These are phyloP conservation scores for Muntiacus reevesi DNA, from an alignment of 2,113 vertebrate species.

Conservation along the genomic window DNA sequence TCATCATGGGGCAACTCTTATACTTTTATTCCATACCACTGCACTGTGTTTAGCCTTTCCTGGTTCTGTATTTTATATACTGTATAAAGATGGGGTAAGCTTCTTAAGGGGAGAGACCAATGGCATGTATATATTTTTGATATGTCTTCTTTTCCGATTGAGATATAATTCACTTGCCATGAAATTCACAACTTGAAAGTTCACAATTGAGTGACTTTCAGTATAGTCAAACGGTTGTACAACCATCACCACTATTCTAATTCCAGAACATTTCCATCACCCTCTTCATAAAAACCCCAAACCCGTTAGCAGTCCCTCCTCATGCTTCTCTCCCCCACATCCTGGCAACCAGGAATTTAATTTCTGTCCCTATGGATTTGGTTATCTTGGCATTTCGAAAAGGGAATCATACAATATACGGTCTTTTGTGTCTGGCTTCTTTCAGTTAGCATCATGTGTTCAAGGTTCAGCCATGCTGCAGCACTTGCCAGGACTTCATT, in stretches of 20 bases:
- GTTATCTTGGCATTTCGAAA: background rate
- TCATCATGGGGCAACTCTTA: background rate
- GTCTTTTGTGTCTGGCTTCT: background rate
- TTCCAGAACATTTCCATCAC: background rate
- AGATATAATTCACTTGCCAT: background rate
- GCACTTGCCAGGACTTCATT: background rate
- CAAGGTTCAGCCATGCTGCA: background rate
- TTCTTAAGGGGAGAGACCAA: background rate
- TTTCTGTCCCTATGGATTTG: background rate
- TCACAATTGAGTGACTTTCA: background rate
- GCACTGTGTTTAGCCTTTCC: background rate
- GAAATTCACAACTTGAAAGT: background rate
- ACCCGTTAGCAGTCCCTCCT: background rate
- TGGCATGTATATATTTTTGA: background rate
- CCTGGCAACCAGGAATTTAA: background rate
- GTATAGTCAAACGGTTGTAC: background rate
- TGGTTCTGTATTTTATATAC: background rate
- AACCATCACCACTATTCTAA: background rate
- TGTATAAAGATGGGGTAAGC: background rate
- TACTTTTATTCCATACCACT: background rate
- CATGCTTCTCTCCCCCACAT: background rate
- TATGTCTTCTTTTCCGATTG: background rate
- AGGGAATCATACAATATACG: background rate
- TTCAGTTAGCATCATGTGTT: background rate
- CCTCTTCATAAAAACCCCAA: background rate